Percentiles rank a stretch among this genome's conserved stretches.
Conservation (phyloP, 23 tunicate genomes). For the Clavelina lepadiformis region DNA sequence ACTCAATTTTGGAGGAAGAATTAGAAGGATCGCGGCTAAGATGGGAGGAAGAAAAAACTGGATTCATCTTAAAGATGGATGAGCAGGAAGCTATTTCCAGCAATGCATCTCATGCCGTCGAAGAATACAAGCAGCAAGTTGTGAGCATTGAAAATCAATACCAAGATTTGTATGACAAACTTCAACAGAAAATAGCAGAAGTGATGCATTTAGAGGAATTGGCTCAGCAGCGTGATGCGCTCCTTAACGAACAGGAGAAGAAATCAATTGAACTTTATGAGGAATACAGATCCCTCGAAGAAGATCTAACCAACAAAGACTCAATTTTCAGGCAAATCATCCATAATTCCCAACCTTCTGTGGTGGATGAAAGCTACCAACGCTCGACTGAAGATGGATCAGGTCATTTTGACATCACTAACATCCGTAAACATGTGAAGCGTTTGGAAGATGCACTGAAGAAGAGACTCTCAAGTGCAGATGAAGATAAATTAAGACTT, state of each 20-base stretch:
- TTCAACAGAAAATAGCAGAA: background rate
- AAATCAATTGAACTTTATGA: background rate
- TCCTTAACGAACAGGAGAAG: slow-evolving; percentile 10
- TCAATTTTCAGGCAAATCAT: slow-evolving; percentile 30
- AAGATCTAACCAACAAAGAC: slow-evolving; percentile 13
- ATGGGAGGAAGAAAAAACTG: slow-evolving; percentile 35
- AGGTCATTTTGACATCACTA: background rate
- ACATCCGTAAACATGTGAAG: background rate
- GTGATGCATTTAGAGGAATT: background rate
- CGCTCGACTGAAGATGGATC: slow-evolving; percentile 6
- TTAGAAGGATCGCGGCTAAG: slow-evolving; percentile 19
- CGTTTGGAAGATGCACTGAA: slow-evolving; percentile 8
- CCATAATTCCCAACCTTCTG: background rate
- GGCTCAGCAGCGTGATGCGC: background rate
- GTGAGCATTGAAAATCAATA: background rate
- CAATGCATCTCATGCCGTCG: background rate
- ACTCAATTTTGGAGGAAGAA: slow-evolving; percentile 15
- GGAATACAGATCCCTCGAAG: no score
- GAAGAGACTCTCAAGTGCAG: background rate
- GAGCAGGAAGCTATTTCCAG: slow-evolving; percentile 10
- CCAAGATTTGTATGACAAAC: background rate
- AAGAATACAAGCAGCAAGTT: slow-evolving; percentile 1
- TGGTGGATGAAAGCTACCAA: slow-evolving; percentile 20
- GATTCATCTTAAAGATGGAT: slow-evolving; percentile 7
- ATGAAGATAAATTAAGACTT: background rate